phyloP scores from a whole-genome alignment of 2,113 vertebrate genomes.

The Charina bottae region DNA sequence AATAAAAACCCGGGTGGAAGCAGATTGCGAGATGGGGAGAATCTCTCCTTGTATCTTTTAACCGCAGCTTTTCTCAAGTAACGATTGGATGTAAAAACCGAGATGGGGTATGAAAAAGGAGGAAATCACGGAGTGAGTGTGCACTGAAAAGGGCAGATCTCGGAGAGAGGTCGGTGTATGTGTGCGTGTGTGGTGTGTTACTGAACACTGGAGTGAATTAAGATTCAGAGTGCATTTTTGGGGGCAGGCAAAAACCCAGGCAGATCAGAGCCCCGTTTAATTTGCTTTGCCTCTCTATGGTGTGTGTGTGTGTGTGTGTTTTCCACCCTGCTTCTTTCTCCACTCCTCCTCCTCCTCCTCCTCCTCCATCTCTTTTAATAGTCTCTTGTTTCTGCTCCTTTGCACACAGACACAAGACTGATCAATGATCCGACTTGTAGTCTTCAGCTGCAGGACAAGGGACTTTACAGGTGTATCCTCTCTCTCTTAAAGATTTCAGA shows the following conservation, averaged over 20 bases:
- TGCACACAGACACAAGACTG: constrained; percentile 25
- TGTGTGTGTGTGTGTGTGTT: constrained; percentile 18
- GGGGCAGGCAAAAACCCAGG: constrained; percentile 73
- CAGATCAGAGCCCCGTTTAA: constrained; percentile 70
- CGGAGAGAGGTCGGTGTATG: constrained; percentile 29
- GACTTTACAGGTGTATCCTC: constrained; percentile 58
- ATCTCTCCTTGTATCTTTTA: too few species aligned
- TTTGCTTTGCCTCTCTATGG: constrained; percentile 68
- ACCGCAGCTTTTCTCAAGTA: background rate
- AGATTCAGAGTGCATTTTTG: constrained; percentile 79
- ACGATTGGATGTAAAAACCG: background rate
- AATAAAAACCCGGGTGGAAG: background rate
- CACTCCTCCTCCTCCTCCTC: background rate
- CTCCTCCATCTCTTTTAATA: constrained; percentile 7
- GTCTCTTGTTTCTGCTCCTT: constrained; percentile 52
- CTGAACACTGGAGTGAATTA: constrained; percentile 69
- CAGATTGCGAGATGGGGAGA: constrained; percentile 26
- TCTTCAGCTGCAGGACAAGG: constrained; percentile 3
- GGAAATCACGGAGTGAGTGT: constrained; percentile 26
- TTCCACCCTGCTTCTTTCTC: constrained; percentile 28
- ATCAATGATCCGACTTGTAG: constrained; percentile 37
- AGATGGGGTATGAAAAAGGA: background rate
- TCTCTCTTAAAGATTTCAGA: constrained; percentile 46
- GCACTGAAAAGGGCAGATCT: background rate
- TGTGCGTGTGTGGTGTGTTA: constrained; percentile 7